phyloP scores from a whole-genome alignment of 92 coral and sea anemone genomes.

The Actinostola sp. region DNA sequence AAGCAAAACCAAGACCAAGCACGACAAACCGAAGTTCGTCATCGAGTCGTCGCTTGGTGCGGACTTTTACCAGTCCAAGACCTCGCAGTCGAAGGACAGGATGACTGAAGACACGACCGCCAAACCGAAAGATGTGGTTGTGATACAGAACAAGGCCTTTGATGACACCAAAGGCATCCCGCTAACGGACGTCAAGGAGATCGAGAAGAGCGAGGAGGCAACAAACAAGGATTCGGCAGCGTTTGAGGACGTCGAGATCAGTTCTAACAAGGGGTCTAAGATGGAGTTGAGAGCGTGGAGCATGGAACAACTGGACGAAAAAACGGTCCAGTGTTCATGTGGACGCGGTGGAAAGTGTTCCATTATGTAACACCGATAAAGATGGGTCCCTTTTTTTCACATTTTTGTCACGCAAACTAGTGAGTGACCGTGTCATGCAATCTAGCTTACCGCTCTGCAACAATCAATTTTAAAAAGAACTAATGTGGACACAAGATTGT shows the following conservation, averaged over 20 bases:
- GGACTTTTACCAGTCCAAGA: slow-evolving; percentile 74
- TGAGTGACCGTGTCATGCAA: too few relatives aligned
- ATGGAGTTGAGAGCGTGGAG: slow-evolving; percentile 73
- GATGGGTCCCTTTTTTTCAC: too few relatives aligned
- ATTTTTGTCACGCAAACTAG: too few relatives aligned
- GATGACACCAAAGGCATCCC: slow-evolving; percentile 27
- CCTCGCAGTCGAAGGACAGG: slow-evolving; percentile 60
- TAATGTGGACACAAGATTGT: too few relatives aligned
- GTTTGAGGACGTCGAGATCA: slow-evolving; percentile 78
- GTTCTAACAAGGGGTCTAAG: slow-evolving; percentile 60
- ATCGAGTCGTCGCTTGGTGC: slow-evolving; percentile 85
- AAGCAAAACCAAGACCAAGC: slow-evolving; percentile 65
- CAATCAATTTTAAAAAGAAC: too few relatives aligned
- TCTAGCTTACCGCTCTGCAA: too few relatives aligned
- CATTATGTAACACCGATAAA: slow-evolving; percentile 77
- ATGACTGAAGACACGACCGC: slow-evolving; percentile 55
- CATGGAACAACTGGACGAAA: slow-evolving; percentile 83
- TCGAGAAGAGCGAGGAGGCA: slow-evolving; percentile 27
- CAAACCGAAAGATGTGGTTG: slow-evolving; percentile 42
- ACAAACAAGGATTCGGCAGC: slow-evolving; percentile 42
- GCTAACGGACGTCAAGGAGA: not conserved
- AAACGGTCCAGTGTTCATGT: slow-evolving; percentile 79
- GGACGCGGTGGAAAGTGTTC: slow-evolving; percentile 86
- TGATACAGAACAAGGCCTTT: slow-evolving; percentile 73
- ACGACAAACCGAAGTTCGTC: slow-evolving; percentile 83